phyloP scores from a whole-genome alignment of 2,113 vertebrate genomes.

The Coryphaenoides rupestris region DNA sequence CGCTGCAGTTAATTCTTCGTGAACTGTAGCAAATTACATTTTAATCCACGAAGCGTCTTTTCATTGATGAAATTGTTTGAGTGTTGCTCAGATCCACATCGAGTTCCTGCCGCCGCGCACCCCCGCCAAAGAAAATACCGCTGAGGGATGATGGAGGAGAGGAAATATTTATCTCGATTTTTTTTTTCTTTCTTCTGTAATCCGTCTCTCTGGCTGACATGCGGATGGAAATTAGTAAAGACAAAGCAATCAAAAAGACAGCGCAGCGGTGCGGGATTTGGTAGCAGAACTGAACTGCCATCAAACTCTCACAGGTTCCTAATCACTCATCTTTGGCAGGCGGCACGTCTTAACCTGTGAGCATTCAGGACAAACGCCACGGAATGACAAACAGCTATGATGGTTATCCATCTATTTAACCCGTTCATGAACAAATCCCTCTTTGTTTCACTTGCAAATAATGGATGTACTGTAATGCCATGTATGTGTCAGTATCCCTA shows the following conservation, averaged over 20 bases:
- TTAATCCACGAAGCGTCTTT: conserved; percentile 59
- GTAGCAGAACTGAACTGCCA: conserved; percentile 25
- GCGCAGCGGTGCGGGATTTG: conserved; percentile 26
- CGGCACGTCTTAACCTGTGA: not conserved
- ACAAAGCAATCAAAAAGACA: conserved; percentile 35
- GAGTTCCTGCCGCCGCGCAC: conserved; percentile 32
- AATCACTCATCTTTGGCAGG: conserved; percentile 36
- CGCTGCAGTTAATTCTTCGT: conserved; percentile 53
- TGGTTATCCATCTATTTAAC: no score
- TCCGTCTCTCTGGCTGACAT: conserved; percentile 21
- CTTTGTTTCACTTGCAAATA: conserved; percentile 36
- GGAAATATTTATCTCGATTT: not conserved
- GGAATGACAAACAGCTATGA: no score
- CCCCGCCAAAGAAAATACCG: conserved; percentile 37
- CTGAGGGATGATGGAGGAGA: conserved; percentile 40
- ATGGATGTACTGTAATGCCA: conserved; percentile 11
- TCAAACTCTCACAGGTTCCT: conserved; percentile 17
- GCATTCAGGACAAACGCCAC: no score
- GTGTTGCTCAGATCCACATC: conserved; percentile 43
- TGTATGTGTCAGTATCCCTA: no score
- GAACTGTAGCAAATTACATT: conserved; percentile 64
- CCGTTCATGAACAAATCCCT: conserved; percentile 19
- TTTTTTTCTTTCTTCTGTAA: no score
- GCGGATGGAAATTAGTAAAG: conserved; percentile 47
- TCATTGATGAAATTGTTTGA: conserved; percentile 56